Evolutionary conservation across 2,797 vertebrate species (phyloP), one percentile per base, ranked within the genome.

Genomic region (Sphenopsis melanotis): DNA sequence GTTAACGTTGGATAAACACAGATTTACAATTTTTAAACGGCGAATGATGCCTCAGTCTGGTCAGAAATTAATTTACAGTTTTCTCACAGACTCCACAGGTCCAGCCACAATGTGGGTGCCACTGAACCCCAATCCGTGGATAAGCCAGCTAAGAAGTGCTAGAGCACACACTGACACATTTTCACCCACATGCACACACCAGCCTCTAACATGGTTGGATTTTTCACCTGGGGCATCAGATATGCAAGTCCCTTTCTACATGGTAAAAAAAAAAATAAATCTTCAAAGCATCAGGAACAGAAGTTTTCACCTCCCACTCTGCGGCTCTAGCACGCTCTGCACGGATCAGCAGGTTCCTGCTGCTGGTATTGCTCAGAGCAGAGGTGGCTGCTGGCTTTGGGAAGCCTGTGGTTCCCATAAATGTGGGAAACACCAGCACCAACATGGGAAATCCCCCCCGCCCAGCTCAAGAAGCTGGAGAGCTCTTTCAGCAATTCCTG

Each of bases 1-100:
- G 88, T 92, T 96, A 91, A 71, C 6, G 3, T 8, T 83, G 90
- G 91, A 96, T 87, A 97, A 97, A 90, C 93, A 49, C n/a, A 46
- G 90, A 95, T 96, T 96, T 95, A 96, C 79, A 55, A 11, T 50
- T 90, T 82, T 76, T 59, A 94, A 94, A 89, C 4, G 15, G 86
- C 15, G 34, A 92, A 56, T 5, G 49, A 88, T n/a, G 47, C 92
- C 76, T 61, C 46, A 50, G 32, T 42, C 74, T 34, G 82, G 34
- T 24, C 79, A 69, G 85, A 91, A 93, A 92, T 87, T 76, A 90
- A 59, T 56, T 53, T 39, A 70, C 79, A 61, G 18, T 37, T 84
- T 95, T 95, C 95, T 68, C 81, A 95, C 32, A 68, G 65, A 46
- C 56, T 87, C 74, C 53, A 71, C 55, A 42, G 23, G 9, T 36